phyloP scores from a whole-genome alignment of 1,140 invertebrate genomes.

The Matsumurasca onukii region DNA sequence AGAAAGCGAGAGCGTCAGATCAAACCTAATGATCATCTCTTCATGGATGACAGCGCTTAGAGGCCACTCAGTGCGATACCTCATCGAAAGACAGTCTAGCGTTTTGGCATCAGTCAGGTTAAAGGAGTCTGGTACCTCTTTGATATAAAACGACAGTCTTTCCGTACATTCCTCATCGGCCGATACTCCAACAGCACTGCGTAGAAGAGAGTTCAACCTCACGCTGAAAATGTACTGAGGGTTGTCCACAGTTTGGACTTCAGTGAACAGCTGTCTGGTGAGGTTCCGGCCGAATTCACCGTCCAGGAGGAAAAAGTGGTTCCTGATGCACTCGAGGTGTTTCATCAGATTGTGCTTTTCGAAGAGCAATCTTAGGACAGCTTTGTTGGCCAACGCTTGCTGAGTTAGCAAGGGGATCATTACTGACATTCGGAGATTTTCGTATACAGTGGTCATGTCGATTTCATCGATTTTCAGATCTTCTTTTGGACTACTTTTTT shows the following conservation, averaged over 20 bases:
- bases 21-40: constrained; percentile 65
- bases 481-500: neutral
- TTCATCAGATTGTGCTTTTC: constrained; percentile 64
- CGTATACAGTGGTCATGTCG: constrained; percentile 21
- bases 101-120: constrained; percentile 60
- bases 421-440: constrained; percentile 44
- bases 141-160: constrained; percentile 57
- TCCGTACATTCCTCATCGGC: constrained; percentile 57
- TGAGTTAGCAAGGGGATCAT: constrained; percentile 66
- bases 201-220: constrained; percentile 21
- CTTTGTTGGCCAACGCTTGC: constrained; percentile 65
- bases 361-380: constrained; percentile 67
- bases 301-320: constrained; percentile 74
- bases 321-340: constrained; percentile 67
- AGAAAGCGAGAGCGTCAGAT: constrained; percentile 72
- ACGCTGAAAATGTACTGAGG: constrained; percentile 63
- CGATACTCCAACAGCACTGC: constrained; percentile 46
- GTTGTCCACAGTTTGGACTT: constrained; percentile 54
- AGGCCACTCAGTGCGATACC: constrained; percentile 71
- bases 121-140: constrained; percentile 56
- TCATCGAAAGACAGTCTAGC: constrained; percentile 63
- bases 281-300: constrained; percentile 72
- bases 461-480: constrained; percentile 5
- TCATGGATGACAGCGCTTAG: constrained; percentile 72
- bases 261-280: constrained; percentile 62